Percentiles rank a stretch among this genome's conserved stretches.
These are phyloP conservation scores for Erebia ligea DNA, from an alignment of 2,888 invertebrate genomes.

Conservation along the genomic window DNA sequence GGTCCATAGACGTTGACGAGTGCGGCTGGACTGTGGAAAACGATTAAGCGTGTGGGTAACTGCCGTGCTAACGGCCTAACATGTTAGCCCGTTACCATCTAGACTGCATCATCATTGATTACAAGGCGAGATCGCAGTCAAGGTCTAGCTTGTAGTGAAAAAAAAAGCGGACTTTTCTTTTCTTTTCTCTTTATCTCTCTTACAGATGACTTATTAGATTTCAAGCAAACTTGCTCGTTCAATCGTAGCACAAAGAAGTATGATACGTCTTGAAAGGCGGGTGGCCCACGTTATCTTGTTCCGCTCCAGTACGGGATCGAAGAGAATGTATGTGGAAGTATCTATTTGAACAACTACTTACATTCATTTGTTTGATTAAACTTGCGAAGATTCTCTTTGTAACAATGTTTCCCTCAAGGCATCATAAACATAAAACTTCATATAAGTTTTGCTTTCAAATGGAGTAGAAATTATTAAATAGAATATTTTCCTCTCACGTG, in stretches of 20 bases:
- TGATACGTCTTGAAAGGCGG: constrained; percentile 9
- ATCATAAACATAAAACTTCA: neutral
- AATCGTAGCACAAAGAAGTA: constrained; percentile 23
- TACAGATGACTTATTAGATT: neutral
- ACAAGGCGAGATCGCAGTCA: too few species aligned
- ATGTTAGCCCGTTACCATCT: too few species aligned
- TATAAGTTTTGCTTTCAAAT: too few species aligned
- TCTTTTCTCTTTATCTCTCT: too few species aligned
- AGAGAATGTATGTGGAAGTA: constrained; percentile 14
- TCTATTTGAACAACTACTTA: constrained; percentile 21
- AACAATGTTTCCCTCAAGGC: neutral
- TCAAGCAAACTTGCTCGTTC: constrained; percentile 13
- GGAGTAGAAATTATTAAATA: too few species aligned
- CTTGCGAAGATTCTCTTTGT: constrained; percentile 3
- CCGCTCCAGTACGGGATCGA: neutral
- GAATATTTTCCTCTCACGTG: too few species aligned
- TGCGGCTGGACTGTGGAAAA: neutral
- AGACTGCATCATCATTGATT: too few species aligned
- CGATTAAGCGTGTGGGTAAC: too few species aligned
- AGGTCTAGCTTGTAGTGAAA: neutral
- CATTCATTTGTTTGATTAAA: constrained; percentile 22
- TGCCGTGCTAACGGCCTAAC: too few species aligned
- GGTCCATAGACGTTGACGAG: too few species aligned
- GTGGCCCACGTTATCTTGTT: constrained; percentile 20
- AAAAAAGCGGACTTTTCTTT: too few species aligned